Evolutionary conservation across 2,888 invertebrate genomes (phyloP).

Genomic region (Tenthredo distinguenda): DNA sequence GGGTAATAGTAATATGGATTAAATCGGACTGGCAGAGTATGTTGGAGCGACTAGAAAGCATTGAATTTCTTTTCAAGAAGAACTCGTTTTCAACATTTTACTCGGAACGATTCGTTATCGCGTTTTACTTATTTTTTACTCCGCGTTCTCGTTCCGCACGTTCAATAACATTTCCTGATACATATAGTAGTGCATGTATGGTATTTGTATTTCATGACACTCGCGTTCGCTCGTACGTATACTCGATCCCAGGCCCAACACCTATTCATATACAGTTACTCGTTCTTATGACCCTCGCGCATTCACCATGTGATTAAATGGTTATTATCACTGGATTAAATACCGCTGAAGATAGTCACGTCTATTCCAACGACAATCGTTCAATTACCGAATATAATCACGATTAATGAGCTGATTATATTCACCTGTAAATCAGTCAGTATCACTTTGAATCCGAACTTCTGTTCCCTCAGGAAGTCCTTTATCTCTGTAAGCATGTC

Average conservation of each 20-base stretch:
- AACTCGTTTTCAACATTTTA: slow-evolving; percentile 28
- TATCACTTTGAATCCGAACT: slow-evolving; percentile 84
- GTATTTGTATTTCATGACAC: slow-evolving; percentile 16
- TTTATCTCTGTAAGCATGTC: slow-evolving; percentile 82
- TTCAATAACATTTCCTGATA: background rate
- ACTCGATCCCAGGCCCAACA: background rate
- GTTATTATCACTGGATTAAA: background rate
- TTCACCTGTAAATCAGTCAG: slow-evolving; percentile 85
- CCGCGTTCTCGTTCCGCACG: background rate
- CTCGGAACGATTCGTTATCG: slow-evolving; percentile 15
- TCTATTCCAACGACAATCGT: background rate
- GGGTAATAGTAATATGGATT: background rate
- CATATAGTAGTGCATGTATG: background rate
- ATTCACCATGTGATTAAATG: background rate
- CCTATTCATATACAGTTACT: slow-evolving; percentile 28
- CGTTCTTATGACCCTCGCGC: slow-evolving; percentile 13
- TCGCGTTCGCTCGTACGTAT: background rate
- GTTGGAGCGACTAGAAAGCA: slow-evolving; percentile 30
- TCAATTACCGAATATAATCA: background rate
- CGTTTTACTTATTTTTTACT: slow-evolving; percentile 5
- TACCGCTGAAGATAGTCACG: background rate
- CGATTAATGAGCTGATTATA: background rate
- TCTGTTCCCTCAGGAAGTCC: slow-evolving; percentile 82
- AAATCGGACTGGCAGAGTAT: background rate
- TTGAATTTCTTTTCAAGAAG: background rate